phyloP scores from a whole-genome alignment of 2,113 vertebrate genomes.

The Mastomys natalensis region DNA sequence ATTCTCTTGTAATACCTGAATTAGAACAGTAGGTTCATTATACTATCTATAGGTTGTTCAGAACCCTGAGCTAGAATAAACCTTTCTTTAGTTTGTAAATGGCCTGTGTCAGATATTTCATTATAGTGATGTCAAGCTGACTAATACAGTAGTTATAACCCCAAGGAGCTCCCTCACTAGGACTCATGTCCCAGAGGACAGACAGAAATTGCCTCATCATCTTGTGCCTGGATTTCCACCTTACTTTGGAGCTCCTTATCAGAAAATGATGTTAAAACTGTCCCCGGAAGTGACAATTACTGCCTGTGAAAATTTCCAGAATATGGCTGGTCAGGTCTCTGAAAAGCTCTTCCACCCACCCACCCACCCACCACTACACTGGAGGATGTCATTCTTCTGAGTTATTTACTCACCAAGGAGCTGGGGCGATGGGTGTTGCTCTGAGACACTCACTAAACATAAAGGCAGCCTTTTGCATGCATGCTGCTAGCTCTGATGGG shows the following conservation, averaged over 20 bases:
- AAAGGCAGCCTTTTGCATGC: not conserved
- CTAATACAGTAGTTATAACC: not conserved
- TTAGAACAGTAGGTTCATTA: not conserved
- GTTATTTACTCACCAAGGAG: not conserved
- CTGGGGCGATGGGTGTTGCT: not conserved
- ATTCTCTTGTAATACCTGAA: not conserved
- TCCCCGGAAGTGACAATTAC: too few relatives aligned
- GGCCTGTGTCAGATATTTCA: not conserved
- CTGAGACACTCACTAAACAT: not conserved
- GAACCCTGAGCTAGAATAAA: not conserved
- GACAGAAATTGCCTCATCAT: not conserved
- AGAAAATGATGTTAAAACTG: not conserved
- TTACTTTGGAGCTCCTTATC: not conserved
- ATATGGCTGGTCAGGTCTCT: not conserved
- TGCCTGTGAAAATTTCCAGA: not conserved
- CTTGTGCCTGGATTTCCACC: not conserved
- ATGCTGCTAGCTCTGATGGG: not conserved
- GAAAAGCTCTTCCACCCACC: not conserved
- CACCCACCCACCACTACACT: accelerated
- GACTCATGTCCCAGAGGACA: not conserved
- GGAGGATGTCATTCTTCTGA: not conserved
- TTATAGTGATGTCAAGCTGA: not conserved
- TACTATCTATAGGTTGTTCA: not conserved
- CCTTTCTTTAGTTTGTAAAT: not conserved
- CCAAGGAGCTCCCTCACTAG: not conserved